These are phyloP conservation scores for Lordiphosa stackelbergi DNA, from an alignment of 1,140 invertebrate genomes.

Conservation along the genomic window DNA sequence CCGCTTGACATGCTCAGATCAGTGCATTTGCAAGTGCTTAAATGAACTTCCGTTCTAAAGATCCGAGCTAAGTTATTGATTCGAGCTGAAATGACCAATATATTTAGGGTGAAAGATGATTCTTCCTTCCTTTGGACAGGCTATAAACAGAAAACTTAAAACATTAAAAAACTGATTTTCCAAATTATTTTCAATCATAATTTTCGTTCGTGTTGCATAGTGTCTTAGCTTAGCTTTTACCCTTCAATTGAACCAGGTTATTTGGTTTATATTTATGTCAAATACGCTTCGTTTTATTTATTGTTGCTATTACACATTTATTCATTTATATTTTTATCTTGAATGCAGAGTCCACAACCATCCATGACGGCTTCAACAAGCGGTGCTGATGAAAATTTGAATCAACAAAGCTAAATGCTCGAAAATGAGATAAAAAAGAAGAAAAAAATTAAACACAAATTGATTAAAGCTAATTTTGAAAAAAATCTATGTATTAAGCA, in stretches of 20 bases:
- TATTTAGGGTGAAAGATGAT: too few relatives aligned
- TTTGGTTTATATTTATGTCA: conserved; percentile 37
- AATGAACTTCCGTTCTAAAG: too few relatives aligned
- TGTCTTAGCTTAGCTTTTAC: neutral
- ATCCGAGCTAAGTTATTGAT: too few relatives aligned
- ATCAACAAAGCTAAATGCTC: conserved; percentile 76
- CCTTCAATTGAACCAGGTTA: conserved; percentile 28
- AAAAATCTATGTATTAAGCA: conserved; percentile 11
- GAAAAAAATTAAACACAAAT: conserved; percentile 39
- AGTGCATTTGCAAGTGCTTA: too few relatives aligned
- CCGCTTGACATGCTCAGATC: too few relatives aligned
- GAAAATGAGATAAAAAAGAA: conserved; percentile 39
- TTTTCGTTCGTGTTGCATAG: neutral
- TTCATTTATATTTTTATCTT: conserved; percentile 70
- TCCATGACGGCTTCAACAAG: conserved; percentile 76
- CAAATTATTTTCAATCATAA: too few relatives aligned
- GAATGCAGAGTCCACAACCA: conserved; percentile 77
- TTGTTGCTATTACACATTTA: conserved; percentile 57
- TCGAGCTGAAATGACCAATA: too few relatives aligned
- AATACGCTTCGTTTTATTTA: conserved; percentile 32
- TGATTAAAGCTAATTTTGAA: conserved; percentile 7
- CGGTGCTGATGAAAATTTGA: conserved; percentile 78
- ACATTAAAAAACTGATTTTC: too few relatives aligned
- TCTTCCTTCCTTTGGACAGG: too few relatives aligned
- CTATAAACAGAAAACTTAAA: too few relatives aligned